These are phyloP conservation scores for Sarcophaga variegata DNA, from an alignment of 2,888 invertebrate species.

Conservation along the genomic window DNA sequence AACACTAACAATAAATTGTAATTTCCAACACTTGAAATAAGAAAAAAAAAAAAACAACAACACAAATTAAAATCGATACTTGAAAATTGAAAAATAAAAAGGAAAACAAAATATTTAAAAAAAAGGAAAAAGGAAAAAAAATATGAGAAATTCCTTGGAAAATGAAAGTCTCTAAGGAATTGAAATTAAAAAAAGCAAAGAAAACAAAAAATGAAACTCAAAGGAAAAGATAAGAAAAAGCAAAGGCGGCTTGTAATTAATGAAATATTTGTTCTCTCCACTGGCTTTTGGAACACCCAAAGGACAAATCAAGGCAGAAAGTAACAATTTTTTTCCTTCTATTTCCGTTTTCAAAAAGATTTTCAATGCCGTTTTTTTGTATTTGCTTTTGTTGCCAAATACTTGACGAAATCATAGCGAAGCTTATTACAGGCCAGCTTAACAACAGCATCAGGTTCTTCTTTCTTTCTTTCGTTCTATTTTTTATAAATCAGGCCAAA, in stretches of 20 bases:
- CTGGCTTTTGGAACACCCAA: conserved; percentile 2
- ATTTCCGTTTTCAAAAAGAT: background rate
- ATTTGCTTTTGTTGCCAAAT: conserved; percentile 20
- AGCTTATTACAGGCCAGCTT: conserved; percentile 62
- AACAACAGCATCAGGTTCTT: conserved; percentile 34
- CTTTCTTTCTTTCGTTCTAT: background rate
- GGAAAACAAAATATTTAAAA: conserved; percentile 13
- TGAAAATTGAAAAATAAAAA: conserved; percentile 43
- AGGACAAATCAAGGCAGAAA: conserved; percentile 11
- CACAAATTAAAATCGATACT: conserved; percentile 32
- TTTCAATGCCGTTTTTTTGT: background rate
- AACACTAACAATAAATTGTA: conserved; percentile 23
- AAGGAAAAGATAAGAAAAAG: background rate
- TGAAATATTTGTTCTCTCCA: conserved; percentile 29
- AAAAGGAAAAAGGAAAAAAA: background rate
- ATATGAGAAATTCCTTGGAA: conserved; percentile 2
- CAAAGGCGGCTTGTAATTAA: conserved; percentile 35
- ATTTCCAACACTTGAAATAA: conserved; percentile 50
- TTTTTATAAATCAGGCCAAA: background rate
- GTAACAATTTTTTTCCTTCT: conserved; percentile 35
- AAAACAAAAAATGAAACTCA: too few species aligned
- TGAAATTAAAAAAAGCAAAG: background rate
- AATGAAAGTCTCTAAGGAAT: conserved; percentile 38
- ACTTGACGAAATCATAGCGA: conserved; percentile 42
- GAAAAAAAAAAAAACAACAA: background rate